Evolutionary conservation across 2,113 vertebrate genomes (phyloP), one percentile per base, ranked within the genome.

Genomic region (Mastomys natalensis): DNA sequence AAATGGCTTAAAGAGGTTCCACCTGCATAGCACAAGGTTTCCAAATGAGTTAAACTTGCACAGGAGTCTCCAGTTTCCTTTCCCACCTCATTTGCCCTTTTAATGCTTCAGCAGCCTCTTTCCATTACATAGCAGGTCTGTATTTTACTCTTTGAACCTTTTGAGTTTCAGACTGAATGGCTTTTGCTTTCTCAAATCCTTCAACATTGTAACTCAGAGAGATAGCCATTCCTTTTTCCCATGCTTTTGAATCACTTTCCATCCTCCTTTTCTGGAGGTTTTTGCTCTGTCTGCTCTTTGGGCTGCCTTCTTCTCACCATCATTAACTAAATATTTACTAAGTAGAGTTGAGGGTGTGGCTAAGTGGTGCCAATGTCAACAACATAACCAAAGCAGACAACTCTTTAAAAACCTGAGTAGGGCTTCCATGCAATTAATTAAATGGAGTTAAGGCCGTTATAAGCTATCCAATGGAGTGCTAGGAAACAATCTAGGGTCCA

Each of bases 151-250:
- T 84, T 53, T 90, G 78, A 95, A 91, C 34, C 34, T 45, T 93
- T 55, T 55, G 37, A 53, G 51, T 51, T 84, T 91, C 80, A 73
- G 31, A 78, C 3, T 7, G 73, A 77, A 93, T 70, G 68, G 62
- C 2, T n/a, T 66, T 29, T 40, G 31, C 24, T 89, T 92, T 93
- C 40, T 48, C 60, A 60, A 82, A 60, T 51, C 7, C 48, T 91
- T 70, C 89, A 51, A 90, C 22, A n/a, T 60, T 80, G 29, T 93
- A 77, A 89, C 91, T 48, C n/a, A 70, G 12, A 94, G n/a, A n/a
- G n/a, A n/a, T n/a, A n/a, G n/a, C n/a, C n/a, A n/a, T n/a, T n/a
- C n/a, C n/a, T n/a, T n/a, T n/a, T n/a, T n/a, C n/a, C n/a, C n/a
- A n/a, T n/a, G n/a, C n/a, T n/a, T n/a, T n/a, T n/a, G n/a, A n/a